Conservation (phyloP, 2,113 vertebrate genomes). For the Erythrocercus mccallii region DNA sequence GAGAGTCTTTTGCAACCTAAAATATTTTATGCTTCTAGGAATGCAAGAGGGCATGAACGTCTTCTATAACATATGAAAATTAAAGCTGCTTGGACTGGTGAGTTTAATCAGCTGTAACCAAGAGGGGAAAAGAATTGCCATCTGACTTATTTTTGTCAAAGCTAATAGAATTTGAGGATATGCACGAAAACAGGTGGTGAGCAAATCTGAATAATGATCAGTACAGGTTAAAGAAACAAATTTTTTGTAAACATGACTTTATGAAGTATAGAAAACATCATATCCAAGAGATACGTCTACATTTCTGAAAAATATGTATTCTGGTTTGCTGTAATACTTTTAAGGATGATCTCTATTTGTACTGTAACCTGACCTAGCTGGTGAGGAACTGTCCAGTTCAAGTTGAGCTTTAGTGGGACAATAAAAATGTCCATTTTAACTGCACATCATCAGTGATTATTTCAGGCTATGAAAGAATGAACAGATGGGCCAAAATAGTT, state of each 20-base stretch:
- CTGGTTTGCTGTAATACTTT: background rate
- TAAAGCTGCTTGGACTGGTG: background rate
- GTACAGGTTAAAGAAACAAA: background rate
- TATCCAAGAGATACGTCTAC: background rate
- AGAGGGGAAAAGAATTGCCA: background rate
- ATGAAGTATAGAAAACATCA: fast-evolving
- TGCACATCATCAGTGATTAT: background rate
- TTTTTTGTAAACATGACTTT: background rate
- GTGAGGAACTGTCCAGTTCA: background rate
- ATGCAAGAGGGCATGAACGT: background rate
- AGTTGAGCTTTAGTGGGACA: background rate
- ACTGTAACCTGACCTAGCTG: background rate
- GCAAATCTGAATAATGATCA: background rate
- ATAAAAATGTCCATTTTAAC: background rate
- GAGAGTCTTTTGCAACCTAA: background rate
- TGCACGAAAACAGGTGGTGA: background rate
- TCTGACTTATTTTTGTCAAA: background rate
- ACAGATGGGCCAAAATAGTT: background rate
- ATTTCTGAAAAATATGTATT: background rate
- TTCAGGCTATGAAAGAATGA: background rate
- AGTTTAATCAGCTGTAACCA: background rate
- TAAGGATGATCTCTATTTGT: background rate
- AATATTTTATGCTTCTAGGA: background rate
- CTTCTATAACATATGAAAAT: background rate
- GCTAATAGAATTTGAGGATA: background rate